Evolutionary conservation across 23 tunicate species (phyloP).

Genomic region (Clavelina lepadiformis): DNA sequence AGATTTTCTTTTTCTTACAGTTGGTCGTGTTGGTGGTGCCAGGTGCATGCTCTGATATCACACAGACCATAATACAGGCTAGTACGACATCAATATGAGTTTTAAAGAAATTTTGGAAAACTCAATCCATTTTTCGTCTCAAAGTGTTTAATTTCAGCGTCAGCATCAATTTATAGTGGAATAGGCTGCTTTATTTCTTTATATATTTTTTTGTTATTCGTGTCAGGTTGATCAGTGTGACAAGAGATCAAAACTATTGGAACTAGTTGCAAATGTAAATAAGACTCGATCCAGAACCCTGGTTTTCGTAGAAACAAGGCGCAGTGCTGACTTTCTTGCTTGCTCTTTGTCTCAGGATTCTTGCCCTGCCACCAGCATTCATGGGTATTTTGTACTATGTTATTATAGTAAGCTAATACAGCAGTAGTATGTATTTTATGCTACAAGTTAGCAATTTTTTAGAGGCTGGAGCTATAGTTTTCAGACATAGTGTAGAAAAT

Average conservation of each 20-base stretch:
- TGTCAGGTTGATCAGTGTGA: constrained; percentile 60
- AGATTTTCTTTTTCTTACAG: constrained; percentile 87
- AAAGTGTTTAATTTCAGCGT: too few species aligned
- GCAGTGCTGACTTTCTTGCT: constrained; percentile 97
- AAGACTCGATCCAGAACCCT: constrained; percentile 74
- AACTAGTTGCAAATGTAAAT: constrained; percentile 66
- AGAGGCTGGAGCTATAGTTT: too few species aligned
- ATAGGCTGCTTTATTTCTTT: neutral
- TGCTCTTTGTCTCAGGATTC: constrained; percentile 75
- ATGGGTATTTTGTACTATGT: constrained; percentile 82
- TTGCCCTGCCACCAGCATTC: constrained; percentile 95
- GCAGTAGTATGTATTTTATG: too few species aligned
- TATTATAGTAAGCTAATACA: too few species aligned
- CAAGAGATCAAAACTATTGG: constrained; percentile 66
- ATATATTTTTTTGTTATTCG: neutral
- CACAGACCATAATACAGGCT: constrained; percentile 68
- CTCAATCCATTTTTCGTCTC: too few species aligned
- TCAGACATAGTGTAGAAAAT: too few species aligned
- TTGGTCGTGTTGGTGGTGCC: constrained; percentile 96
- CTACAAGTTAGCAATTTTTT: too few species aligned
- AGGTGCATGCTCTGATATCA: constrained; percentile 97
- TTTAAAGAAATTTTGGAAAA: too few species aligned
- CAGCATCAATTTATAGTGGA: too few species aligned
- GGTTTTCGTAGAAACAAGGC: constrained; percentile 96
- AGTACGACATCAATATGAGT: too few species aligned